Base-by-base conservation (phyloP, 2,888 invertebrate species). In the Drosophila koepferae region DNA sequence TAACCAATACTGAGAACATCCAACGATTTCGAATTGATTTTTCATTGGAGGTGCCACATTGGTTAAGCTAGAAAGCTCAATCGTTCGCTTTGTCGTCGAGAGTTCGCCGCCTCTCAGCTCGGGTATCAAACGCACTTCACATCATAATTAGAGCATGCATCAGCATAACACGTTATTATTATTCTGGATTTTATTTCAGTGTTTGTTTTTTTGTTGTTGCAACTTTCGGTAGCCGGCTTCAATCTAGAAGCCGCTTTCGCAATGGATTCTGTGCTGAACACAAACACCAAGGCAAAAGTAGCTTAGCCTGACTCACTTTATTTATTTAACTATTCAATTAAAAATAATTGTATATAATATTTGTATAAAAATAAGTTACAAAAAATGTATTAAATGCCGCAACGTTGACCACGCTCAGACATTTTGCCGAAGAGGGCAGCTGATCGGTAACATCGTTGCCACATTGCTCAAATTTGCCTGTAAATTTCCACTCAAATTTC, bases 1-100 rank as follows among this genome's bases (percentile, higher is more conserved):
- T 91, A 92, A 86, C 93, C 93, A 93, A 93, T 93, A 92, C 90
- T 91, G 92, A 92, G 92, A 91, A 91, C 92, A 92, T 93, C 93
- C 93, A 93, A 93, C 91, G 91, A 91, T 87, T 89, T 86, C 81
- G 74, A 81, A 90, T 91, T 90, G 83, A 85, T 86, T 89, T 82
- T 82, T 88, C 89, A 90, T 93, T 93, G 93, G 93, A 93, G 86
- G 91, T 91, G 91, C 92, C 93, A 92, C 92, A 93, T 93, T 93
- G 93, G 91, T 91, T 91, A 92, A 90, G 90, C 90, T 89, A 92
- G 92, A 92, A 91, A 84, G 83, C 90, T 91, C 87, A 74, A 68
- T 76, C 60, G 28, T 49, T 62, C 12, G 59, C 23, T 60, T 41
- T 12, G 14, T 40, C 14, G 48, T 18, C 60, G 48, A 38, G 60